phyloP scores from a whole-genome alignment of 2,888 invertebrate genomes.

The Eurytoma californica region DNA sequence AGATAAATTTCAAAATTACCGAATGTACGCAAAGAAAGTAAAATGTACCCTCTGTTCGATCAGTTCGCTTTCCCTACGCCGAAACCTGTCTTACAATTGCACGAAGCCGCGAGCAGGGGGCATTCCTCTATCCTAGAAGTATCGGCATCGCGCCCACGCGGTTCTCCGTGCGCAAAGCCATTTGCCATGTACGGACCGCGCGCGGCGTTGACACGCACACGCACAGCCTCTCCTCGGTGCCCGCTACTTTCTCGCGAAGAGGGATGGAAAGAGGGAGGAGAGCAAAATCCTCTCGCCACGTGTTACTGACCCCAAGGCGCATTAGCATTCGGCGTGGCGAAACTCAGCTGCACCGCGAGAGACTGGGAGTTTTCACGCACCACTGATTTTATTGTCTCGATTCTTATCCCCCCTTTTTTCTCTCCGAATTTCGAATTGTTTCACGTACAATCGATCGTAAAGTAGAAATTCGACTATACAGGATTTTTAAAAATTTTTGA shows the following conservation, averaged over 20 bases:
- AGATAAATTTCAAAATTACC: too few relatives aligned
- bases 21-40: too few relatives aligned
- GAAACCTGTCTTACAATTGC: slow-evolving; percentile 17
- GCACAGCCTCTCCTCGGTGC: slow-evolving; percentile 6
- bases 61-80: too few relatives aligned
- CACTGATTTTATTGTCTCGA: slow-evolving; percentile 17
- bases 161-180: slow-evolving; percentile 23
- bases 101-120: background rate
- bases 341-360: background rate
- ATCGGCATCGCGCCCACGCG: background rate
- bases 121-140: background rate
- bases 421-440: background rate
- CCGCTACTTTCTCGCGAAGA: slow-evolving; percentile 18
- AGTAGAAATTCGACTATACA: too few relatives aligned
- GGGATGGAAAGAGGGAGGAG: background rate
- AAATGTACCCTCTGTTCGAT: too few relatives aligned
- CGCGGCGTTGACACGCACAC: background rate
- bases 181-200: slow-evolving; percentile 36
- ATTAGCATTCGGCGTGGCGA: slow-evolving; percentile 6
- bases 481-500: too few relatives aligned
- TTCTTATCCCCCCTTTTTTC: background rate
- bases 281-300: slow-evolving; percentile 32
- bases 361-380: slow-evolving; percentile 10
- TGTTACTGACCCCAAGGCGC: slow-evolving; percentile 27
- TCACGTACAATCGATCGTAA: too few relatives aligned